A percentile compares a stretch with the other conserved stretches of the same genome.
These are phyloP conservation scores for Centropristis striata DNA, from an alignment of 2,113 vertebrate species.

Conservation along the genomic window DNA sequence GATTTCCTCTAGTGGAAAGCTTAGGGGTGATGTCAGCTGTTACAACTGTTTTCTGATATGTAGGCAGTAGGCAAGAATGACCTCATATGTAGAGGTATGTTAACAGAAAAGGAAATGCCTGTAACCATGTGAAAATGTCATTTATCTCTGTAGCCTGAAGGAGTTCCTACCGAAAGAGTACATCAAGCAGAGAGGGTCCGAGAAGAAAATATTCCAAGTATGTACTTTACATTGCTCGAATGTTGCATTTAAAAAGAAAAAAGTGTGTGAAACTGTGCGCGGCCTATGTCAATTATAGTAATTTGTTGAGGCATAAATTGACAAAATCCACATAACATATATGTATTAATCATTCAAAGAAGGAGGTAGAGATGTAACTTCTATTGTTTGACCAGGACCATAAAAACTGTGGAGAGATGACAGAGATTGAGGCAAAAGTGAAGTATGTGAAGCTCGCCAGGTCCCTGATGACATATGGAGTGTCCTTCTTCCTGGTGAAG, in stretches of 20 bases:
- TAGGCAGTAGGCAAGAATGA: constrained; percentile 68
- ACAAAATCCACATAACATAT: constrained; percentile 1
- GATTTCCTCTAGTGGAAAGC: constrained; percentile 69
- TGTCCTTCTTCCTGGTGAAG: constrained; percentile 99
- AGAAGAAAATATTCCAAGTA: constrained; percentile 90
- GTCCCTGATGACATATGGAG: constrained; percentile 95
- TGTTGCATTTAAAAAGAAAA: constrained; percentile 21
- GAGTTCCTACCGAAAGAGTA: constrained; percentile 90
- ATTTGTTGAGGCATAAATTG: constrained; percentile 4
- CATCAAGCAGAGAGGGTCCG: constrained; percentile 87
- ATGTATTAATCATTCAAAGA: background rate
- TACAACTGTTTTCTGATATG: constrained; percentile 72
- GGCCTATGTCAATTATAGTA: constrained; percentile 5
- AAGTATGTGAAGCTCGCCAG: constrained; percentile 98
- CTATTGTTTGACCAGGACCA: constrained; percentile 88
- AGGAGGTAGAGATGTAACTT: constrained; percentile 9
- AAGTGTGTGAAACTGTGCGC: constrained; percentile 8
- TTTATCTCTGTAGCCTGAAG: constrained; percentile 84
- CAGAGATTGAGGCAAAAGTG: constrained; percentile 98
- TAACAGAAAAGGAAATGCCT: constrained; percentile 72
- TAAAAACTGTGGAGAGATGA: constrained; percentile 97
- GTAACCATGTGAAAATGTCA: constrained; percentile 70
- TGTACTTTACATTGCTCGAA: constrained; percentile 41
- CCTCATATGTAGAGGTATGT: constrained; percentile 75
- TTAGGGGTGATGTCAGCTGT: constrained; percentile 73